A percentile compares a stretch with the other conserved stretches of the same genome.
phyloP scores from a whole-genome alignment of 2,888 invertebrate species.

The Ormyrus thymus region DNA sequence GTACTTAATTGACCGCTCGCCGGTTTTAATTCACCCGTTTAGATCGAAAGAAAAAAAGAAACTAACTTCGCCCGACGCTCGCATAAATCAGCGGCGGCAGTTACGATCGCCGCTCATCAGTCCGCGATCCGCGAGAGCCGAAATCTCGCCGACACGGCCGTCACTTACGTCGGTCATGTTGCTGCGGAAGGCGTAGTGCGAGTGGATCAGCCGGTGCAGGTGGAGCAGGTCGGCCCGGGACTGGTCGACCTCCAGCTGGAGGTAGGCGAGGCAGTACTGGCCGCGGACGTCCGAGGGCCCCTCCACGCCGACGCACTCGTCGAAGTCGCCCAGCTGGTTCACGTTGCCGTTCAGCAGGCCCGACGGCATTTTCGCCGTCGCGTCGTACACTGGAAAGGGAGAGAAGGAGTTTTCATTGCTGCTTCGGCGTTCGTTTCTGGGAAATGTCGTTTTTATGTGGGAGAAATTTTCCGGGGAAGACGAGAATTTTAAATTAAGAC shows the following conservation, averaged over 20 bases:
- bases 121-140: too few species aligned
- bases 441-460: too few species aligned
- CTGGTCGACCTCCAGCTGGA: slow-evolving; percentile 78
- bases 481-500: too few species aligned
- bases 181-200: slow-evolving; percentile 81
- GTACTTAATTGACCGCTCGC: too few species aligned
- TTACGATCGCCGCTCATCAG: too few species aligned
- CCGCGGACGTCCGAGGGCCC: slow-evolving; percentile 76
- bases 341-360: slow-evolving; percentile 82
- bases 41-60: too few species aligned
- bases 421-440: too few species aligned
- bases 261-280: slow-evolving; percentile 81
- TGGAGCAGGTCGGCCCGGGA: slow-evolving; percentile 75
- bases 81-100: too few species aligned
- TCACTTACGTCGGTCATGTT: slow-evolving; percentile 83
- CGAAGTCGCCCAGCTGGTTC: slow-evolving; percentile 84
- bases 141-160: slow-evolving; percentile 58
- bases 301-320: slow-evolving; percentile 78
- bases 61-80: too few species aligned
- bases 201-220: slow-evolving; percentile 78
- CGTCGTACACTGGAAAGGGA: slow-evolving; percentile 81
- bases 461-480: too few species aligned
- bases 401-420: too few species aligned
- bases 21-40: too few species aligned
- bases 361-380: slow-evolving; percentile 83